A percentile compares a stretch with the other conserved stretches of the same genome.
Conservation (phyloP, 1,140 invertebrate species). For the Drosophila seguyi region DNA sequence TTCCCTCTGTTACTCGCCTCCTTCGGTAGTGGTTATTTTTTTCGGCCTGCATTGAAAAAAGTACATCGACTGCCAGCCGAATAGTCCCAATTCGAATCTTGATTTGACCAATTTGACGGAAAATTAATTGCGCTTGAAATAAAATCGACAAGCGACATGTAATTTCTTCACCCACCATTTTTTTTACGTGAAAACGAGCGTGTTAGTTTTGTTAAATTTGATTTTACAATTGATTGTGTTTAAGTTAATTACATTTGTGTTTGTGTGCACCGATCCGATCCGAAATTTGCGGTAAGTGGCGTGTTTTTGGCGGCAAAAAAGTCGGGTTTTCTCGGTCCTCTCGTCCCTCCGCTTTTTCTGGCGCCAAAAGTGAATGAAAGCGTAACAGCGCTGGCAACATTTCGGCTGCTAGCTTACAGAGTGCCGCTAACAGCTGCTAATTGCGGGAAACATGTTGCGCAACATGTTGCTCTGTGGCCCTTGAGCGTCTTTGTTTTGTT, state of each 20-base stretch:
- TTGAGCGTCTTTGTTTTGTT: conserved; percentile 50
- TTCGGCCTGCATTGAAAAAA: conserved; percentile 58
- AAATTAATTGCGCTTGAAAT: conserved; percentile 63
- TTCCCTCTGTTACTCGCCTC: conserved; percentile 34
- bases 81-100: conserved; percentile 13
- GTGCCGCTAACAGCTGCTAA: neutral
- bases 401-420: neutral
- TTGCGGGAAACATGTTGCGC: neutral
- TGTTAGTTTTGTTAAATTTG: conserved; percentile 43
- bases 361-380: conserved; percentile 52
- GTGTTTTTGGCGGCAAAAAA: conserved; percentile 58
- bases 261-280: conserved; percentile 39
- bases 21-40: conserved; percentile 69
- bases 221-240: conserved; percentile 74
- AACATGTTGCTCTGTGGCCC: conserved; percentile 7
- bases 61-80: conserved; percentile 55
- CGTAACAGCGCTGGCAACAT: conserved; percentile 20
- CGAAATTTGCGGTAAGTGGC: conserved; percentile 61
- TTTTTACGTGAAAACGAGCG: conserved; percentile 63
- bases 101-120: conserved; percentile 74
- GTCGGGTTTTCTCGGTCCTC: conserved; percentile 13
- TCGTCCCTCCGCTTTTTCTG: conserved; percentile 34
- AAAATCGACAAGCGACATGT: conserved; percentile 29
- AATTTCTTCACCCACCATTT: conserved; percentile 20
- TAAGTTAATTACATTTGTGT: conserved; percentile 56